Evolutionary conservation across 2,113 vertebrate species (phyloP).

Genomic region (Mesoclemmys tuberculata): DNA sequence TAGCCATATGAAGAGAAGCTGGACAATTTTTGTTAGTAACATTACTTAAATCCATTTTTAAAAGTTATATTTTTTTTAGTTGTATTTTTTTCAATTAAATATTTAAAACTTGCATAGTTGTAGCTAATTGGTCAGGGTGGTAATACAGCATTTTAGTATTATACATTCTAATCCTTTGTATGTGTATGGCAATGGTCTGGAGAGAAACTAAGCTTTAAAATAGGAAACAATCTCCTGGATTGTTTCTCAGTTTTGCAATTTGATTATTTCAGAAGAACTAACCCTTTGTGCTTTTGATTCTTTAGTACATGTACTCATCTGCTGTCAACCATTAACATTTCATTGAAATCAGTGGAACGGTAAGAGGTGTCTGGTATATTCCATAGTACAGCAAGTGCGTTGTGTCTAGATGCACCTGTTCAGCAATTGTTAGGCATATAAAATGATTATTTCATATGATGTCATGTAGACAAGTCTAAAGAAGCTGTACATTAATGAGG

Average conservation of each 20-base stretch:
- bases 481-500: neutral
- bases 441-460: neutral
- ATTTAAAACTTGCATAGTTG: neutral
- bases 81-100: neutral
- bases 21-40: neutral
- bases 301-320: neutral
- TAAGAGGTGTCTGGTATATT: neutral
- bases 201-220: neutral
- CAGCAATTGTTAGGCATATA: neutral
- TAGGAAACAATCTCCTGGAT: neutral
- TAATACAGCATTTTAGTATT: neutral
- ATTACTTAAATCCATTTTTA: neutral
- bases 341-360: neutral
- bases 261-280: neutral
- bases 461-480: neutral
- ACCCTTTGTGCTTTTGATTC: conserved; percentile 1
- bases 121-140: neutral
- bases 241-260: neutral
- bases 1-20: neutral
- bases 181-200: neutral
- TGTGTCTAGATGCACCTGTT: neutral
- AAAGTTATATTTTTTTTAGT: neutral
- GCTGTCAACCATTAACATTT: neutral
- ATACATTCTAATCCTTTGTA: neutral
- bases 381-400: neutral